Percentiles rank a stretch among this genome's conserved stretches.
Evolutionary conservation across 1,140 invertebrate genomes (phyloP).

Genomic region (Formica exsecta): DNA sequence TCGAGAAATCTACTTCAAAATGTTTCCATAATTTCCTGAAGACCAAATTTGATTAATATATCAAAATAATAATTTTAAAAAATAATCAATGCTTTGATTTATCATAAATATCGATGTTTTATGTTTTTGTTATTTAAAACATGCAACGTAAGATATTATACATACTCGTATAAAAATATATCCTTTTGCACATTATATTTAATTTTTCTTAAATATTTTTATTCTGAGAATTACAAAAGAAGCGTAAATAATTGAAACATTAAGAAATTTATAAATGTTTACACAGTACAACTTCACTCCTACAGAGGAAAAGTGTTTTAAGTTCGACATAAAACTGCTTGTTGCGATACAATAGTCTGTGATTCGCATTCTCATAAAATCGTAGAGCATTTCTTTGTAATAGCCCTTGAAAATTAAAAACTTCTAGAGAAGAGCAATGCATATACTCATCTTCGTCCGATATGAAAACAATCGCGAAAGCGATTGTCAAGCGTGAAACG

Average conservation of each 20-base stretch:
- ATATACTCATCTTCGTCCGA: conserved; percentile 1
- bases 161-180: background rate
- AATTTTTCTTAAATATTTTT: background rate
- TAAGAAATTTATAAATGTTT: background rate
- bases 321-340: conserved; percentile 1
- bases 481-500: conserved; percentile 55
- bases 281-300: background rate
- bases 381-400: conserved; percentile 33
- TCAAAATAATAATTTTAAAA: conserved; percentile 4
- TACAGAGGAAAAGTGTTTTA: background rate
- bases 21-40: background rate
- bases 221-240: background rate
- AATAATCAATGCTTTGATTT: background rate
- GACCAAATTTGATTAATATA: background rate
- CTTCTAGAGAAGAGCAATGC: background rate
- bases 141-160: background rate
- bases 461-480: conserved; percentile 56
- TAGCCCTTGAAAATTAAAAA: conserved; percentile 27
- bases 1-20: background rate
- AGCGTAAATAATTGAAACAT: background rate
- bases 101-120: background rate
- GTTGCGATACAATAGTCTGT: background rate
- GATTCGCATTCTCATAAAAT: conserved; percentile 7
- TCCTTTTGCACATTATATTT: conserved; percentile 2
- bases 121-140: background rate